Base-by-base conservation (phyloP, 92 coral and sea anemone genomes). In the Parazoanthus swiftii region DNA sequence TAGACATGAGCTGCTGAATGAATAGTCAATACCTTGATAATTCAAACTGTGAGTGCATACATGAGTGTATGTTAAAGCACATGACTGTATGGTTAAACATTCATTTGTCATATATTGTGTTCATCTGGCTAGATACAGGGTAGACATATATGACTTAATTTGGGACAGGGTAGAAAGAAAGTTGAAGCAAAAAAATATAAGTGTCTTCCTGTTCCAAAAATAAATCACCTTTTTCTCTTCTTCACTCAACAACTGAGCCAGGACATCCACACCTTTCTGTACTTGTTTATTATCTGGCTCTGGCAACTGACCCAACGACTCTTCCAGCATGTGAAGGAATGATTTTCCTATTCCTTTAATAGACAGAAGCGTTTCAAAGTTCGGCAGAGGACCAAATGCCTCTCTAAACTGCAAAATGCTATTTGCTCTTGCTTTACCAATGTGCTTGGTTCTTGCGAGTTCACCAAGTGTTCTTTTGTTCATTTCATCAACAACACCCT, bases 261-360 rank as follows among this genome's bases (percentile, higher is more conserved):
- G 84, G 26, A 86, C 88, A 56, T 91, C 98, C 66, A 91, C 91
- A 54, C 95, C 92, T 87, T 92, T 91, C n/a, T 93, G 89, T 18
- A 82, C 91, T 76, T 96, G 94, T 85, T 88, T 93, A 84, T 90
- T 94, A 11, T 90, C 88, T 51, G 89, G 91, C 81, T 76, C 67
- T 6, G 95, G 94, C 68, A 97, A 75, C 79, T 91, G 92, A 58
- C 98, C 96, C 21, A 85, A 76, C 72, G 89, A 72, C 33, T 94
- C 95, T 85, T 95, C 93, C 11, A 97, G 92, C 85, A 89, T 94
- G 37, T 75, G 79, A 68, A 95, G 94, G 90, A 97, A 97, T 71
- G 95, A 96, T 65, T 46, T 85, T 26, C 99, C 99, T 92, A 94
- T 94, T 56, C 99, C 99, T 85, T 93, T 95, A 21, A 97, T 77